These are phyloP conservation scores for Drosophila tsacasi DNA, from an alignment of 1,140 invertebrate species.

Conservation along the genomic window DNA sequence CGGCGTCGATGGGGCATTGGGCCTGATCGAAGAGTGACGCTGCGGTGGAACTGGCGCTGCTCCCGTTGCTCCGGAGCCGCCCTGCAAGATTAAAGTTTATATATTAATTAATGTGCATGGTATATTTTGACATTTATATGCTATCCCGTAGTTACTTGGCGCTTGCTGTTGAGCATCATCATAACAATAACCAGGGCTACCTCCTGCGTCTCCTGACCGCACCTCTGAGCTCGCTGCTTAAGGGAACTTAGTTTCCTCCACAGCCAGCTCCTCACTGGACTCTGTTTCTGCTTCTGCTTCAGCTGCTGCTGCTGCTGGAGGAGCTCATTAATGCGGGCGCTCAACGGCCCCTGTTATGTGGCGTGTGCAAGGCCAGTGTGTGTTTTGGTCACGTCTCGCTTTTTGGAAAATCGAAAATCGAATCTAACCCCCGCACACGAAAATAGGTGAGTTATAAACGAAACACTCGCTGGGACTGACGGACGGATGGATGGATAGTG, in stretches of 20 bases:
- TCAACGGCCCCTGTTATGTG: slow-evolving; percentile 10
- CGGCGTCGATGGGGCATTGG: slow-evolving; percentile 74
- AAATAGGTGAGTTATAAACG: slow-evolving; percentile 51
- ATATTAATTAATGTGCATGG: not conserved
- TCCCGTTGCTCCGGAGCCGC: slow-evolving; percentile 50
- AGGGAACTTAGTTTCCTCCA: slow-evolving; percentile 29
- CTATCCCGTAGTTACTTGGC: slow-evolving; percentile 63
- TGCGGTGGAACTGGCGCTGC: slow-evolving; percentile 81
- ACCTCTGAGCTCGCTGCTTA: slow-evolving; percentile 19
- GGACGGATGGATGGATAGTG: slow-evolving; percentile 1
- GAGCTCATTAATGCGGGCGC: slow-evolving; percentile 25
- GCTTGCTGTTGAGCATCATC: slow-evolving; percentile 74
- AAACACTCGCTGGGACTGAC: slow-evolving; percentile 33
- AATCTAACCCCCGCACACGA: slow-evolving; percentile 41
- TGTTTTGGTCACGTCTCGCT: slow-evolving; percentile 73
- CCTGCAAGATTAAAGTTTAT: slow-evolving; percentile 31
- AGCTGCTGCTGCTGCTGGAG: slow-evolving; percentile 38
- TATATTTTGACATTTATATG: not conserved
- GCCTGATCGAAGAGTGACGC: slow-evolving; percentile 80
- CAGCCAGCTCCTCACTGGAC: slow-evolving; percentile 38
- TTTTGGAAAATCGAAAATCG: slow-evolving; percentile 72
- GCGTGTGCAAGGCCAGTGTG: slow-evolving; percentile 29
- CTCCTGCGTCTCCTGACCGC: slow-evolving; percentile 4
- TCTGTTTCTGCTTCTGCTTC: slow-evolving; percentile 37
- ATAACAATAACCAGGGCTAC: slow-evolving; percentile 52